Conservation (phyloP, 2,888 invertebrate species). For the Mellilla xanthometata region DNA sequence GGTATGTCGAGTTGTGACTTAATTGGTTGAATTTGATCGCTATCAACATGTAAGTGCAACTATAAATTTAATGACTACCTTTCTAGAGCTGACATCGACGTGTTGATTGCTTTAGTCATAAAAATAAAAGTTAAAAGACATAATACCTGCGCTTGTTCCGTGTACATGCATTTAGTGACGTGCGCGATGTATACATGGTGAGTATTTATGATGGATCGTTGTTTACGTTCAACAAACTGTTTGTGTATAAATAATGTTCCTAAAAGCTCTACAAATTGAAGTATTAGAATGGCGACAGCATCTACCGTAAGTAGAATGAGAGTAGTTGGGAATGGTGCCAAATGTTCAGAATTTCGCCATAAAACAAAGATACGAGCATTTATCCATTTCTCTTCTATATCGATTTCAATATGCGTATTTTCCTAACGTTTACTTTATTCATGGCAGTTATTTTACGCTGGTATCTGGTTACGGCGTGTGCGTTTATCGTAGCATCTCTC, state of each 20-base stretch:
- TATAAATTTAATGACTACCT: neutral
- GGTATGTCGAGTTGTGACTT: neutral
- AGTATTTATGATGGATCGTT: constrained; percentile 4
- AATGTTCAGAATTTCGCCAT: constrained; percentile 1
- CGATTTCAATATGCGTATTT: no score
- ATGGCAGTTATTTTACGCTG: no score
- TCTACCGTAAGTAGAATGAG: no score
- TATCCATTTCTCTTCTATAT: neutral
- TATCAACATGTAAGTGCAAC: neutral
- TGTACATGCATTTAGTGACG: neutral
- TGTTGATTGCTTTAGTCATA: neutral
- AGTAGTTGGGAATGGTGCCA: constrained; percentile 17
- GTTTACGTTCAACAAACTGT: constrained; percentile 10
- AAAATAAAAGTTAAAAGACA: neutral
- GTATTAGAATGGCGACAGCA: constrained; percentile 10
- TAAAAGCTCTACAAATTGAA: constrained; percentile 5
- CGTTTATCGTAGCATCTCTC: constrained; percentile 8
- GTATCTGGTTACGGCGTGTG: neutral
- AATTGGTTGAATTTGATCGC: neutral
- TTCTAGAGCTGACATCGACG: neutral
- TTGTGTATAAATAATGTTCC: constrained; percentile 10
- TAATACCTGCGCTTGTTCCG: neutral
- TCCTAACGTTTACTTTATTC: no score
- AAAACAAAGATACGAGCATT: constrained; percentile 2
- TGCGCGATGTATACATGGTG: neutral